A percentile compares a stretch with the other conserved stretches of the same genome.
Conservation (phyloP, 2,888 invertebrate species). For the Dicranocentrus wangi region DNA sequence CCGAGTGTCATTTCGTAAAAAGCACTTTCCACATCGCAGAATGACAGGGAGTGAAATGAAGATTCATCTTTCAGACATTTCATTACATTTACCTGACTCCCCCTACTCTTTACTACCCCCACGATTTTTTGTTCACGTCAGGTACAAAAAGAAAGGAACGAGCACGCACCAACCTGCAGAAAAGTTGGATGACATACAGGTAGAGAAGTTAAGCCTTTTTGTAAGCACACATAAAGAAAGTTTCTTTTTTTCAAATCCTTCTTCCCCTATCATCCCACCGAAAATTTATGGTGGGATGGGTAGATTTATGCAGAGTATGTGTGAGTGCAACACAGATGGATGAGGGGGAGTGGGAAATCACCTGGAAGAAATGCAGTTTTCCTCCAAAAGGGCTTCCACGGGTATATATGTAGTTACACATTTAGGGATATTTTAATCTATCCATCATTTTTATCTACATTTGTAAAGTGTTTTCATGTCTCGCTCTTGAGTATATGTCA, state of each 20-base stretch:
- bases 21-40: constrained; percentile 11
- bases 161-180: constrained; percentile 48
- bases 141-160: constrained; percentile 37
- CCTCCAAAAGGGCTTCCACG: constrained; percentile 2
- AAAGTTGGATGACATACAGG: constrained; percentile 46
- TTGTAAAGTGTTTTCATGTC: no score
- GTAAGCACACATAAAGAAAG: neutral
- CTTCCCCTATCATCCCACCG: neutral
- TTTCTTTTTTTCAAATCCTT: no score
- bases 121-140: constrained; percentile 41
- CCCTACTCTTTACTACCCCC: neutral
- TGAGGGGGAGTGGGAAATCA: constrained; percentile 37
- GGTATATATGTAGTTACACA: neutral
- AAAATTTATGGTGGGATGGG: constrained; percentile 31
- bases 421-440: no score
- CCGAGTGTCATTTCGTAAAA: constrained; percentile 45
- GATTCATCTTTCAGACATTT: constrained; percentile 65
- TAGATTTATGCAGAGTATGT: constrained; percentile 42
- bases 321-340: constrained; percentile 41
- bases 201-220: constrained; percentile 24
- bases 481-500: no score
- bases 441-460: no score
- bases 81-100: constrained; percentile 63
- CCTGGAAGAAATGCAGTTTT: constrained; percentile 43
- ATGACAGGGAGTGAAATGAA: constrained; percentile 41